Base-by-base conservation (phyloP, 2,797 vertebrate species). In the Pseudochirops corinnae region DNA sequence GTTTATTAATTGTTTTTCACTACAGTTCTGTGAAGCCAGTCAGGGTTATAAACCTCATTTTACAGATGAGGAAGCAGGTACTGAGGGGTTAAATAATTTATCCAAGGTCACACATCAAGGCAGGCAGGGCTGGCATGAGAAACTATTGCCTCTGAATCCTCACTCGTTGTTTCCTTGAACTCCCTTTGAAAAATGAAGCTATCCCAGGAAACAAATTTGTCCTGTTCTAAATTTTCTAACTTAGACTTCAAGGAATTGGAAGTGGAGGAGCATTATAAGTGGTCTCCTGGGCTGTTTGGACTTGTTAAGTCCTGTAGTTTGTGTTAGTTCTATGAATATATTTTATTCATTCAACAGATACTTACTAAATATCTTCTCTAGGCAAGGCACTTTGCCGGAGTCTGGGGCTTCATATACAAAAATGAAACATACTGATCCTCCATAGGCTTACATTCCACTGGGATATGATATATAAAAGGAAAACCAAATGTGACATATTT, bases 1-100 rank as follows among this genome's bases (percentile, higher is more conserved):
- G 94, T 94, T 94, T 94, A 95, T 95, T 97, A 74, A 95, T 96
- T 92, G 94, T 95, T 56, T 96, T 94, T 93, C 18, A 74, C 58
- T 50, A 3, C 39, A 24, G 91, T 46, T 95, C 10, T 0, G 91
- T 92, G 92, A 93, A 95, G 60, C 92, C 74, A 33, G 52, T 52
- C 91, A 82, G 11, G 91, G 56, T 94, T 58, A 53, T 82, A 95
- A 91, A 93, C 46, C 91, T 96, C 93, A 90, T 91, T 94, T 90
- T 95, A 56, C 94, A 95, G n/a, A 50, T 93, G 92, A 95, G 55
- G 91, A 96, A 95, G 90, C 92, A 92, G 90, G 74, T 67, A 92
- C 31, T 58, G 90, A 94, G 55, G 90, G 28, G 93, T 94, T 82
- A 95, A 95, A 67, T 93, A 92, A 29, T 39, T 95, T 5, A 3